Base-by-base conservation (phyloP, 2,113 vertebrate species). In the Gnathonemus echidnorhynchus region DNA sequence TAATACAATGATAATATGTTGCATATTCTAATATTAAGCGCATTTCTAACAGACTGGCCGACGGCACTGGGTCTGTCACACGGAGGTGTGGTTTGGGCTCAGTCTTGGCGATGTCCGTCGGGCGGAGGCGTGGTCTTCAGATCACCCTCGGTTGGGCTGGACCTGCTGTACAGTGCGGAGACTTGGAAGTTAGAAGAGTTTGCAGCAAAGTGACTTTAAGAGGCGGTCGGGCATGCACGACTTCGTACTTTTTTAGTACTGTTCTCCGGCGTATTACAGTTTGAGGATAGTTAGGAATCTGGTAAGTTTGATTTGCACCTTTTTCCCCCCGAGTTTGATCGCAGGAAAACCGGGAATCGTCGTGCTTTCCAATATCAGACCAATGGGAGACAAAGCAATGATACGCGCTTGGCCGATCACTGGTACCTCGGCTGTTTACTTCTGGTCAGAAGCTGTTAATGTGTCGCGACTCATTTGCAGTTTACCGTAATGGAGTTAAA, bases 291-390 rank as follows among this genome's bases (percentile, higher is more conserved):
- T 53, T 89, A 49, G 17, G 35, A 31, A 21, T 53, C 70, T 53
- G 88, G 88, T 89, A 83, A 89, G 88, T 89, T 21, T 74, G n/a
- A 45, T 83, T 39, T 85, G 27, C 39, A 27, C 45, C n/a, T 9
- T 19, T 31, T 8, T 0, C 27, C 27, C 19, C 21, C n/a, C 9
- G 62, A n/a, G 66, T 50, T 10, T 48, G 11, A 9, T 31, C 24
- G 15, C 45, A 31, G 62, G 42, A 49, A 74, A 17, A 45, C 39
- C 15, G 77, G 35, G 15, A 24, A 45, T 83, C 19, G 62, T 45
- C 15, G 39, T 42, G 77, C 39, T 39, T 42, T 45, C 19, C 77
- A 17, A 3, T 83, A 42, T 24, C 35, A 42, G 77, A 42, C 19
- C 19, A 45, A 83, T 45, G 10, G 10, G 62, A 13, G 62, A 70